A percentile compares a stretch with the other conserved stretches of the same genome.
Evolutionary conservation across 2,888 invertebrate genomes (phyloP).

Genomic region (Lithophane ornitopus): DNA sequence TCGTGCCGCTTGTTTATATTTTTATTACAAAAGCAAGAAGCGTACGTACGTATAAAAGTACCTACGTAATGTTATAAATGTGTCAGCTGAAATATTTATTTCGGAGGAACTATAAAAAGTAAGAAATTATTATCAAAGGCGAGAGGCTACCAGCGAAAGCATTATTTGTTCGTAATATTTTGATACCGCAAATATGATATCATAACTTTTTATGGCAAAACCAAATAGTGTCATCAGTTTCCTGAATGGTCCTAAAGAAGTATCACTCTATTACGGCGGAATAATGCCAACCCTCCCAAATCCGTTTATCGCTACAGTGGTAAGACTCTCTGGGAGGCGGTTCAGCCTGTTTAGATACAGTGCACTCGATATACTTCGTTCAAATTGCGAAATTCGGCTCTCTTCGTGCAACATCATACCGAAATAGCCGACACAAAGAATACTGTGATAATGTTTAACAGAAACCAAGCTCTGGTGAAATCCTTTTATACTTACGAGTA

Average conservation of each 20-base stretch:
- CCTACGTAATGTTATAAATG: slow-evolving; percentile 45
- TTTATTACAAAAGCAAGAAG: slow-evolving; percentile 39
- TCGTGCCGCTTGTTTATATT: slow-evolving; percentile 32
- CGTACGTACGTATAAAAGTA: slow-evolving; percentile 49
- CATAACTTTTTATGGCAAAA: slow-evolving; percentile 88
- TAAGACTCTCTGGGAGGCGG: slow-evolving; percentile 77
- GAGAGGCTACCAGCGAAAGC: slow-evolving; percentile 67
- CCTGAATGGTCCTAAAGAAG: slow-evolving; percentile 84
- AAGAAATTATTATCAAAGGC: slow-evolving; percentile 70
- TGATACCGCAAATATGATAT: slow-evolving; percentile 84
- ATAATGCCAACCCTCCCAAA: slow-evolving; percentile 83
- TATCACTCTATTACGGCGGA: slow-evolving; percentile 85
- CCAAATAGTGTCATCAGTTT: slow-evolving; percentile 87
- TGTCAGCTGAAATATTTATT: slow-evolving; percentile 55
- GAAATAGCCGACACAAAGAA: slow-evolving; percentile 67
- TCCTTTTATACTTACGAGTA: slow-evolving; percentile 44
- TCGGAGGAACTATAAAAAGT: slow-evolving; percentile 60
- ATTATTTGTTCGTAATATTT: slow-evolving; percentile 84
- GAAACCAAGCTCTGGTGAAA: slow-evolving; percentile 45
- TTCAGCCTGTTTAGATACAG: slow-evolving; percentile 80
- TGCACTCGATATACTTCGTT: slow-evolving; percentile 79
- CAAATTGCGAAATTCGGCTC: slow-evolving; percentile 74
- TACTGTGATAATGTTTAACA: slow-evolving; percentile 68
- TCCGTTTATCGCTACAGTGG: slow-evolving; percentile 85
- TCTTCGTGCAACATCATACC: slow-evolving; percentile 58